A percentile compares a stretch with the other conserved stretches of the same genome.
Evolutionary conservation across 2,113 vertebrate genomes (phyloP).

Genomic region (Salminus brasiliensis): DNA sequence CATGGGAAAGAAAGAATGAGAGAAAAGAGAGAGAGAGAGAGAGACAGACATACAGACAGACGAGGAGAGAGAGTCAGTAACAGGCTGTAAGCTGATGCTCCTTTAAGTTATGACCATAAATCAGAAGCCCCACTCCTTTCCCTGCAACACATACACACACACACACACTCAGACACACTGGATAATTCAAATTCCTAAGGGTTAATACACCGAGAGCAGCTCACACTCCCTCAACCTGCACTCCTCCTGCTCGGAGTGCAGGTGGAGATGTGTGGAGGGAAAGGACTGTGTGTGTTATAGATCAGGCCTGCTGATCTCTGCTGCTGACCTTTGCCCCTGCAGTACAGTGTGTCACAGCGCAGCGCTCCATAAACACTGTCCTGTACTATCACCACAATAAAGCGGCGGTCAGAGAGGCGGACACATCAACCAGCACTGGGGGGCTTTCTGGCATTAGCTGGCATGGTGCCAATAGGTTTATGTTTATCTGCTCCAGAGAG

Average conservation of each 20-base stretch:
- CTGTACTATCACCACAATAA: slow-evolving; percentile 57
- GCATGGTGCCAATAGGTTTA: too few species aligned
- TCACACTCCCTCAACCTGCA: slow-evolving; percentile 28
- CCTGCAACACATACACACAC: slow-evolving; percentile 69
- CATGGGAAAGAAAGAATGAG: not conserved
- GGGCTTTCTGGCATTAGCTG: too few species aligned
- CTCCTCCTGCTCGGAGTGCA: not conserved
- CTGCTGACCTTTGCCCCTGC: slow-evolving; percentile 69
- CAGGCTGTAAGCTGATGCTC: slow-evolving; percentile 68
- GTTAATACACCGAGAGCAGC: slow-evolving; percentile 75
- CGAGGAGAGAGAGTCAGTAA: not conserved
- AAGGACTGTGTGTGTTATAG: not conserved
- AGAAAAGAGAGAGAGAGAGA: not conserved
- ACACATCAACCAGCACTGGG: too few species aligned
- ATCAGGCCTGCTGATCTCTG: not conserved
- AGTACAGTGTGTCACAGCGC: slow-evolving; percentile 58
- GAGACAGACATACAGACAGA: not conserved
- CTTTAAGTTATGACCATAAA: slow-evolving; percentile 76
- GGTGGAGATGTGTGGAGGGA: not conserved
- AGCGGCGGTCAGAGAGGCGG: slow-evolving; percentile 34
- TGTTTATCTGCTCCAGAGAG: too few species aligned
- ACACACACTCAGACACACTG: too few species aligned
- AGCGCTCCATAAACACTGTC: not conserved
- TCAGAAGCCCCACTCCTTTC: slow-evolving; percentile 68
- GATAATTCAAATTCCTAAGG: slow-evolving; percentile 79